Conservation (phyloP, 2,113 vertebrate genomes). For the Muntiacus reevesi region DNA sequence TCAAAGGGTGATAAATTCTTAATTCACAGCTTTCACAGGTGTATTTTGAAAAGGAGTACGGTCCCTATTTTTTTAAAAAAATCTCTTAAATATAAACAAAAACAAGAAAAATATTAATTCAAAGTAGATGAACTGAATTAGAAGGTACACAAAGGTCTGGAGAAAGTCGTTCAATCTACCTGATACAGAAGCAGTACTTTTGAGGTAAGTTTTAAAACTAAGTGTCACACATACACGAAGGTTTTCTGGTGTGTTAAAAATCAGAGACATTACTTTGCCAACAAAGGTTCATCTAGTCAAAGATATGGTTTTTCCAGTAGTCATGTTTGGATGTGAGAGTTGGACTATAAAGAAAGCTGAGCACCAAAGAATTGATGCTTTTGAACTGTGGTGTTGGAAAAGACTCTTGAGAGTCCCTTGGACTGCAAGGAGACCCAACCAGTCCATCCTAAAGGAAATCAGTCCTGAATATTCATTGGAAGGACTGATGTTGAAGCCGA, state of each 20-base stretch:
- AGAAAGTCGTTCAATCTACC: not conserved
- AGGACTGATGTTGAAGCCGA: not conserved
- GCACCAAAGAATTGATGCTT: not conserved
- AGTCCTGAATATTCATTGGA: not conserved
- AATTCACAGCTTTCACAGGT: constrained; percentile 3
- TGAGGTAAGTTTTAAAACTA: not conserved
- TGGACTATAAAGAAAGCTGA: not conserved
- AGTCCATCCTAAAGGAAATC: not conserved
- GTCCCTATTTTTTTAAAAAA: not conserved
- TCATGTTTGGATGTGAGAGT: not conserved
- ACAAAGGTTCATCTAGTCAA: not conserved
- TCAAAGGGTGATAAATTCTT: constrained; percentile 46
- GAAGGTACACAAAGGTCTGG: not conserved
- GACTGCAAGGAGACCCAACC: not conserved
- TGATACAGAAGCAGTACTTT: not conserved
- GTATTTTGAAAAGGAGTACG: not conserved
- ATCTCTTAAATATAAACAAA: constrained; percentile 16
- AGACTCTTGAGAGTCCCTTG: not conserved
- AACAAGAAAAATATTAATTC: not conserved
- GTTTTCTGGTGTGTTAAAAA: not conserved
- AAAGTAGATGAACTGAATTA: not conserved
- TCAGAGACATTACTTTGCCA: not conserved
- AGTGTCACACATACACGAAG: not conserved
- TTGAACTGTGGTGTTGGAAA: not conserved
- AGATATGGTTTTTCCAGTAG: not conserved